Evolutionary conservation across 2,888 invertebrate species (phyloP).

Genomic region (Mantis religiosa): DNA sequence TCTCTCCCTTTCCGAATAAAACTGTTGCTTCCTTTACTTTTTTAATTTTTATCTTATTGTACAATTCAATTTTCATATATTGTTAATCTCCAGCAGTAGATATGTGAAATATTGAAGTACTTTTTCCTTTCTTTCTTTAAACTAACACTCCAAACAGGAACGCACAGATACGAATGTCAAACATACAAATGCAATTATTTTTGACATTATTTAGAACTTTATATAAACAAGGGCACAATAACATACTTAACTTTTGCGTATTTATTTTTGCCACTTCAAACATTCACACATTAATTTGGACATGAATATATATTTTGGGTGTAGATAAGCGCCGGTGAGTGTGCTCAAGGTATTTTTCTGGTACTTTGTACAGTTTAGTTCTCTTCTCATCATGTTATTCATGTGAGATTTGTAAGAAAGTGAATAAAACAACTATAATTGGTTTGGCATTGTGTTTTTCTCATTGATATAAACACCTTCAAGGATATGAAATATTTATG

Average conservation of each 20-base stretch:
- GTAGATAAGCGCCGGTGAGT: background rate
- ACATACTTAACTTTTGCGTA: background rate
- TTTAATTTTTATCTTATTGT: background rate
- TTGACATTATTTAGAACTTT: background rate
- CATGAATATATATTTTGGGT: background rate
- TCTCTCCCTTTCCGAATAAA: background rate
- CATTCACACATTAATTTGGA: background rate
- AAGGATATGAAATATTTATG: background rate
- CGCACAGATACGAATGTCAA: background rate
- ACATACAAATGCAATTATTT: background rate
- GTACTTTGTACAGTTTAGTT: background rate
- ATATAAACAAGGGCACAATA: background rate
- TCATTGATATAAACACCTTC: background rate
- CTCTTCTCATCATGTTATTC: background rate
- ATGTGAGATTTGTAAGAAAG: slow-evolving; percentile 8
- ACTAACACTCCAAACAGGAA: background rate
- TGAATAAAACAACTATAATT: background rate
- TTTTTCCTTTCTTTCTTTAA: background rate
- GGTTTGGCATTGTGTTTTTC: background rate
- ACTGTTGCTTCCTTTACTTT: background rate
- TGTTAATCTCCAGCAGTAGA: background rate
- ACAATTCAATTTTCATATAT: background rate
- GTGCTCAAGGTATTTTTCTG: background rate
- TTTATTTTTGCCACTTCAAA: background rate
- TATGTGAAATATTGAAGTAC: background rate